phyloP scores from a whole-genome alignment of 1,140 invertebrate genomes.

The Phenacoccus solenopsis region DNA sequence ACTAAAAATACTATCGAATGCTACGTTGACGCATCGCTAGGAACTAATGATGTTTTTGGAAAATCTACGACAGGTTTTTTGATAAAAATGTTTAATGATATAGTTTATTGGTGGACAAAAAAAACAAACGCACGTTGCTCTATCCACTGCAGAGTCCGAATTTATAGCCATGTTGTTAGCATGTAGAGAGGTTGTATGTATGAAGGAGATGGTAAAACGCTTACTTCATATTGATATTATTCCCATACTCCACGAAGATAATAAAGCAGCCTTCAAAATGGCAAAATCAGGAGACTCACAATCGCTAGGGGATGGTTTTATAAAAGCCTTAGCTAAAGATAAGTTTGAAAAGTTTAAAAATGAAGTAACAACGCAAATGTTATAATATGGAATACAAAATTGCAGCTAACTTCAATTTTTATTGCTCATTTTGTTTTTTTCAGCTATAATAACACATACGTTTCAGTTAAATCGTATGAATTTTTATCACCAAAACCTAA shows the following conservation, averaged over 20 bases:
- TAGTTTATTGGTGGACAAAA: slow-evolving; percentile 29
- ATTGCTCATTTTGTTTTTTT: no score
- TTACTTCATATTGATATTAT: neutral
- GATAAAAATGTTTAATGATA: slow-evolving; percentile 23
- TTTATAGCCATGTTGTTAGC: slow-evolving; percentile 30
- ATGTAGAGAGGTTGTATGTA: slow-evolving; percentile 28
- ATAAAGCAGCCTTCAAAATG: neutral
- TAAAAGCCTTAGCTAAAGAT: no score
- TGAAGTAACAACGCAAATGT: no score
- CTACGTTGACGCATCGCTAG: slow-evolving; percentile 24
- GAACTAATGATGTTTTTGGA: slow-evolving; percentile 2
- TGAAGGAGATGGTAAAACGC: slow-evolving; percentile 23
- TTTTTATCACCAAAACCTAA: no score
- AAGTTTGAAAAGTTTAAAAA: no score
- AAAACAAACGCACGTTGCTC: slow-evolving; percentile 30
- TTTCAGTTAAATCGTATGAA: no score
- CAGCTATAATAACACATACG: no score
- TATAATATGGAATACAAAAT: no score
- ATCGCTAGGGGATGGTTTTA: no score
- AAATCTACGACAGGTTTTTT: slow-evolving; percentile 26
- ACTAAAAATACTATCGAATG: slow-evolving; percentile 22
- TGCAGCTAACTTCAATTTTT: no score
- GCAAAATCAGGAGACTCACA: neutral
- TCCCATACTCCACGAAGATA: neutral
- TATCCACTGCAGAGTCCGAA: slow-evolving; percentile 33